Conservation (phyloP, 2,888 invertebrate species). For the Halictus ligatus region DNA sequence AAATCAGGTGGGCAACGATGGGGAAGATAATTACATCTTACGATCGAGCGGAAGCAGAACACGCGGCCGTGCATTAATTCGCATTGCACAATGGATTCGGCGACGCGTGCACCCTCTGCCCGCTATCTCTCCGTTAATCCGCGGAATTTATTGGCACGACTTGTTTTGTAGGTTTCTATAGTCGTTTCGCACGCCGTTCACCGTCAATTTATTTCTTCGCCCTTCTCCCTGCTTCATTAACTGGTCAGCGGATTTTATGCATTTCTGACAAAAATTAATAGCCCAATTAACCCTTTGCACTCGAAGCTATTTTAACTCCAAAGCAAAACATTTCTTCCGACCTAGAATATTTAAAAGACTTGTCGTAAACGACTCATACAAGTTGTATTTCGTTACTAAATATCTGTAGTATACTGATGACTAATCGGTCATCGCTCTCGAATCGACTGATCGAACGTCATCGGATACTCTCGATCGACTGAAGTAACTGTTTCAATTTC, state of each 20-base stretch:
- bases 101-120: slow-evolving; percentile 35
- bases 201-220: neutral
- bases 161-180: slow-evolving; percentile 20
- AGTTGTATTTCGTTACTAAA: neutral
- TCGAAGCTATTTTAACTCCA: too few species aligned
- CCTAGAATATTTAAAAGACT: too few species aligned
- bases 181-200: neutral
- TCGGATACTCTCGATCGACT: neutral
- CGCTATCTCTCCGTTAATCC: slow-evolving; percentile 39
- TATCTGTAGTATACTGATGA: neutral
- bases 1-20: slow-evolving; percentile 41
- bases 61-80: slow-evolving; percentile 59
- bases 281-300: too few species aligned
- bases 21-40: slow-evolving; percentile 59
- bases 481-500: neutral
- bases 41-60: slow-evolving; percentile 45
- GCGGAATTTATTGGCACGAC: slow-evolving; percentile 37
- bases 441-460: neutral
- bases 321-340: too few species aligned
- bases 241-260: neutral
- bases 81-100: slow-evolving; percentile 45
- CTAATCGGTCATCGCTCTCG: neutral
- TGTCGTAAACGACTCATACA: too few species aligned
- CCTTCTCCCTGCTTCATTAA: neutral
- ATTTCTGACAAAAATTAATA: too few species aligned